These are phyloP conservation scores for Brienomyrus longianalis DNA, from an alignment of 2,113 vertebrate species.

Conservation along the genomic window DNA sequence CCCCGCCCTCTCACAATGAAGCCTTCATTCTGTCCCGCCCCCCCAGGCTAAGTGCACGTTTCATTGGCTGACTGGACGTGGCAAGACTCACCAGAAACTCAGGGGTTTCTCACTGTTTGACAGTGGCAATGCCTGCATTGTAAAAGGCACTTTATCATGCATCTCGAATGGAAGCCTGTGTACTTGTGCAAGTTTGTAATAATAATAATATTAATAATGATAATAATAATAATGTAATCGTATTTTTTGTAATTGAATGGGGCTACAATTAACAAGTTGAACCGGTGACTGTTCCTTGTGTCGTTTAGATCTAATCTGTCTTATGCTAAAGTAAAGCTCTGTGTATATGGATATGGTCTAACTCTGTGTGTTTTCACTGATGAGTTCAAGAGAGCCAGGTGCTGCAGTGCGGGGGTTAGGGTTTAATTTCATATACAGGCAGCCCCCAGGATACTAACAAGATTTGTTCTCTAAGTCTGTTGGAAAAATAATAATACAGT, in stretches of 20 bases:
- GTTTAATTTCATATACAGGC: background rate
- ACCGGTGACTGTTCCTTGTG: conserved; percentile 1
- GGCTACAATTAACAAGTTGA: background rate
- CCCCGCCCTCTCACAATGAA: background rate
- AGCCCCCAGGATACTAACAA: background rate
- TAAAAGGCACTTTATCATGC: conserved; percentile 11
- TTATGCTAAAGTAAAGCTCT: background rate
- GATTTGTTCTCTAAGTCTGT: background rate
- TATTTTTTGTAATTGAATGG: background rate
- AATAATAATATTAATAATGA: background rate
- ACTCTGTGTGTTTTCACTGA: background rate
- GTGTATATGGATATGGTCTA: background rate
- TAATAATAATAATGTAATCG: background rate
- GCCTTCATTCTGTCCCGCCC: background rate
- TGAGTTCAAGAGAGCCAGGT: background rate
- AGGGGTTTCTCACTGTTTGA: conserved; percentile 8
- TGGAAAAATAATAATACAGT: background rate
- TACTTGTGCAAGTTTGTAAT: conserved; percentile 7
- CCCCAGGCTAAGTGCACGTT: background rate
- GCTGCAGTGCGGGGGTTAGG: background rate
- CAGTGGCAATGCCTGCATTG: conserved; percentile 11
- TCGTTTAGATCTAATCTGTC: background rate
- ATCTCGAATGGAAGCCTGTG: background rate
- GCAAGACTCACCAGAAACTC: conserved; percentile 1
- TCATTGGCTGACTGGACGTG: background rate